Percentiles rank a stretch among this genome's conserved stretches.
Evolutionary conservation across 2,113 vertebrate species (phyloP).

Genomic region (Strigops habroptila): DNA sequence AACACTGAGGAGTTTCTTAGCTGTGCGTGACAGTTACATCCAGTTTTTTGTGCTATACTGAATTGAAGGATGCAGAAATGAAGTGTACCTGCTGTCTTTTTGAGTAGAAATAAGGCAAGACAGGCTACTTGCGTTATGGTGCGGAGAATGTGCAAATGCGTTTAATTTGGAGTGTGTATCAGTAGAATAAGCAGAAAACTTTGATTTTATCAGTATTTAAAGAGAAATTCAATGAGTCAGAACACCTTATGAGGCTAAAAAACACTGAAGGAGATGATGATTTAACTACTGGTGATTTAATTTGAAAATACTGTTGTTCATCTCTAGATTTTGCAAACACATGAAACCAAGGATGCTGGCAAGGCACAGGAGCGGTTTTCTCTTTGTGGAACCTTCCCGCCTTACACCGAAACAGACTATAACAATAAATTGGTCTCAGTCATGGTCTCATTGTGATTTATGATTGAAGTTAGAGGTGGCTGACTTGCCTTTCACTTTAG

Average conservation of each 20-base stretch:
- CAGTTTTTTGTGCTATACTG: not conserved
- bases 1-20: not conserved
- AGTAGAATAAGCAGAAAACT: not conserved
- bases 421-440: not conserved
- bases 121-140: not conserved
- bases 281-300: not conserved
- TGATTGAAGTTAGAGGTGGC: not conserved
- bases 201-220: not conserved
- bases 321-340: not conserved
- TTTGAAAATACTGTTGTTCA: not conserved
- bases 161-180: not conserved
- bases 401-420: not conserved
- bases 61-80: not conserved
- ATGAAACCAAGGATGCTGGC: not conserved
- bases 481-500: not conserved
- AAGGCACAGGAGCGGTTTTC: not conserved
- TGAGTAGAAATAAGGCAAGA: not conserved
- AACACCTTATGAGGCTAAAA: not conserved
- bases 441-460: not conserved
- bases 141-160: not conserved
- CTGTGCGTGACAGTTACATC: not conserved
- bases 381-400: not conserved
- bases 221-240: not conserved
- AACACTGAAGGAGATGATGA: not conserved
- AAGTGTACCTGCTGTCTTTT: not conserved